phyloP scores from a whole-genome alignment of 2,888 invertebrate genomes.

The Pteria penguin region DNA sequence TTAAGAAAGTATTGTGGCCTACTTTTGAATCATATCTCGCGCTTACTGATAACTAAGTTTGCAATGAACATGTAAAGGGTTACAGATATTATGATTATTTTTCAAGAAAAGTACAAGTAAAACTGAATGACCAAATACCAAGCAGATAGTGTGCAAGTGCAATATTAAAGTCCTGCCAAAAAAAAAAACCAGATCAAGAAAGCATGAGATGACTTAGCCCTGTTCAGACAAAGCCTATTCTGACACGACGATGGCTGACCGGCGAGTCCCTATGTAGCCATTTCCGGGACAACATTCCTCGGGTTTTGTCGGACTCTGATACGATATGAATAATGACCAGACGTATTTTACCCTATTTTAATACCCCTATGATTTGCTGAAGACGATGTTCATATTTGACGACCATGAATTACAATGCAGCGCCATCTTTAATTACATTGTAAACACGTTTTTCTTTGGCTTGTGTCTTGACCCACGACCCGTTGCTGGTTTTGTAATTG shows the following conservation, averaged over 20 bases:
- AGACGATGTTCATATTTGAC: conserved; percentile 15
- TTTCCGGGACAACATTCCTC: background rate
- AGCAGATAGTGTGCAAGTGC: no score
- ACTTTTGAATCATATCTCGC: no score
- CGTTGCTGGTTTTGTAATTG: conserved; percentile 26
- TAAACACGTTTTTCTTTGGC: conserved; percentile 26
- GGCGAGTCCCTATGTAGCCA: background rate
- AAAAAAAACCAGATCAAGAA: no score
- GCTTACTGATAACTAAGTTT: no score
- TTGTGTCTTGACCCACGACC: conserved; percentile 14
- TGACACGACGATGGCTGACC: background rate
- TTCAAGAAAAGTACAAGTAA: no score
- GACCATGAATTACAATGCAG: conserved; percentile 14
- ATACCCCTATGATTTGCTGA: conserved; percentile 7
- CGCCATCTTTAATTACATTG: conserved; percentile 29
- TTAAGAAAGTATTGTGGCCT: no score
- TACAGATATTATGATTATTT: no score
- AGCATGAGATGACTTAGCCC: no score
- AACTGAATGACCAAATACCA: no score
- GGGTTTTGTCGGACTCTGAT: background rate
- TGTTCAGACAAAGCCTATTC: no score
- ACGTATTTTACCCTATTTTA: background rate
- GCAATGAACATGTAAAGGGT: no score
- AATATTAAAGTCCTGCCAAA: no score
- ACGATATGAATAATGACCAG: background rate